A percentile compares a stretch with the other conserved stretches of the same genome.
Conservation (phyloP, 2,888 invertebrate species). For the Nephrotoma guestfalica region DNA sequence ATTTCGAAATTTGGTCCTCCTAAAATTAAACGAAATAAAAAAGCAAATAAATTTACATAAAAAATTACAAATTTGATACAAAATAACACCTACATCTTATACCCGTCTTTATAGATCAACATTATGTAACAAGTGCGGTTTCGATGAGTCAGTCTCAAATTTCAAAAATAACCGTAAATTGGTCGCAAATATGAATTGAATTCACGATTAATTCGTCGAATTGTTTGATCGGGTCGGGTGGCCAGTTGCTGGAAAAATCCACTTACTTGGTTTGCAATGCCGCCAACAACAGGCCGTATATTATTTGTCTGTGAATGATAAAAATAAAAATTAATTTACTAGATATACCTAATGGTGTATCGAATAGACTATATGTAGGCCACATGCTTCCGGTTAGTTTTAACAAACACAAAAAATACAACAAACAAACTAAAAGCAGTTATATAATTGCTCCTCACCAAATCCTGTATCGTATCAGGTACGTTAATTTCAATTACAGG, state of each 20-base stretch:
- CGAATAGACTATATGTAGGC: background rate
- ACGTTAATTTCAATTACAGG: conserved; percentile 1
- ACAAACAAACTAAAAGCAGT: background rate
- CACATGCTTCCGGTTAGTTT: background rate
- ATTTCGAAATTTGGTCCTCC: background rate
- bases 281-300: background rate
- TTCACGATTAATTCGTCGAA: background rate
- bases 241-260: background rate
- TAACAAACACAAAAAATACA: background rate
- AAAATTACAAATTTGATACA: background rate
- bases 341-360: background rate
- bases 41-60: background rate
- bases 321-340: background rate
- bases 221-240: background rate
- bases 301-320: background rate
- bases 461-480: background rate
- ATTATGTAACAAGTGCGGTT: background rate
- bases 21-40: background rate
- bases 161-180: background rate
- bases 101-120: background rate
- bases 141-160: background rate
- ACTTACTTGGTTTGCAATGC: background rate
- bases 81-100: background rate
- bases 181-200: background rate
- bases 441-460: background rate